phyloP scores from a whole-genome alignment of 2,113 vertebrate genomes.

The Orthonyx spaldingii region DNA sequence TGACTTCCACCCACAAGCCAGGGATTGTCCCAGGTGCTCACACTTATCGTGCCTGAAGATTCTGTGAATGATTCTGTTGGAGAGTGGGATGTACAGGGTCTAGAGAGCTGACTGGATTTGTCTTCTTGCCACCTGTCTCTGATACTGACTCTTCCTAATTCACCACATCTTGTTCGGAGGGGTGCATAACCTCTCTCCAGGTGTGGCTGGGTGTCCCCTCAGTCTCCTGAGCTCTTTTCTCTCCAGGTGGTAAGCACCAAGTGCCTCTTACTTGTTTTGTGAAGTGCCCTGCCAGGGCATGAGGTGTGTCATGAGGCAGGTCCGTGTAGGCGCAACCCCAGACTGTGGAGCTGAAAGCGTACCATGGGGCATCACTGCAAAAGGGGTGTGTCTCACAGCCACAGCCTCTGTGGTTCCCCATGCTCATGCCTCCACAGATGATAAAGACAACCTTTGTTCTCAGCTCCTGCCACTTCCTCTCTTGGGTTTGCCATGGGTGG shows the following conservation, averaged over 20 bases:
- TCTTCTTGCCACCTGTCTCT: background rate
- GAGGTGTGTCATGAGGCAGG: background rate
- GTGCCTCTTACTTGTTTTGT: background rate
- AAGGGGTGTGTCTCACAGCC: background rate
- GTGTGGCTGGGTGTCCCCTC: background rate
- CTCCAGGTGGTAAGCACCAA: background rate
- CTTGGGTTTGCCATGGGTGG: background rate
- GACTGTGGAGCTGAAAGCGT: background rate
- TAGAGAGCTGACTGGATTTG: background rate
- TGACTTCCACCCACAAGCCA: background rate
- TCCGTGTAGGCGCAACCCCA: background rate
- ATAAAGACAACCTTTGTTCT: slow-evolving; percentile 27
- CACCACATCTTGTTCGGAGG: accelerated
- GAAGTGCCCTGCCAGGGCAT: background rate
- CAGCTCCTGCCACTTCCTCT: background rate
- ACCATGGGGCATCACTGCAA: background rate
- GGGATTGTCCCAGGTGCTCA: background rate
- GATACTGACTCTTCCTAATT: background rate
- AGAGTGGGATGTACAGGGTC: background rate
- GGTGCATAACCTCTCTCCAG: background rate
- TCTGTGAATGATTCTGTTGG: background rate
- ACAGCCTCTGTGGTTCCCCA: background rate
- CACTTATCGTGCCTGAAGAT: background rate
- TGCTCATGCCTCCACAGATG: background rate
- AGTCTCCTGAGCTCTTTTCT: background rate